phyloP scores from a whole-genome alignment of 2,888 invertebrate genomes.

The Sepioteuthis lessoniana region DNA sequence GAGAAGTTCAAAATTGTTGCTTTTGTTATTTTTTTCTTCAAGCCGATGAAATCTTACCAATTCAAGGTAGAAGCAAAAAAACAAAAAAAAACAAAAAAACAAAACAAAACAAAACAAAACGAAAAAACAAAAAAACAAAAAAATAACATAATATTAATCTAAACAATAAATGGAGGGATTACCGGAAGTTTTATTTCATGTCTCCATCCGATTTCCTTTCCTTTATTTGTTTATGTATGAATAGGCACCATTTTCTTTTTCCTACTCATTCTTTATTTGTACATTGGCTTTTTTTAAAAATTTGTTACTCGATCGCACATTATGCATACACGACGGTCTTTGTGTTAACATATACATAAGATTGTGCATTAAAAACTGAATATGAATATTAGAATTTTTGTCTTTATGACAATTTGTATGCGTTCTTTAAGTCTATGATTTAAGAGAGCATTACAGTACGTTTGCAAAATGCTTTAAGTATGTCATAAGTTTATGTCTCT shows the following conservation, averaged over 20 bases:
- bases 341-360: background rate
- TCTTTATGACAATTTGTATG: background rate
- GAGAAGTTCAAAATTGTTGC: background rate
- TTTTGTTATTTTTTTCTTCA: background rate
- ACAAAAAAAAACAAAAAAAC: background rate
- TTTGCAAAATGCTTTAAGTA: background rate
- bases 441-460: background rate
- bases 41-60: background rate
- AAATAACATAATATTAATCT: too few relatives aligned
- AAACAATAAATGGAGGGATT: background rate
- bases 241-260: background rate
- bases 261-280: background rate
- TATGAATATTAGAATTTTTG: background rate
- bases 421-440: background rate
- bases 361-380: background rate
- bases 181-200: slow-evolving; percentile 6
- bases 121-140: background rate
- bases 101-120: background rate
- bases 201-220: background rate
- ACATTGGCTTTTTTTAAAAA: background rate
- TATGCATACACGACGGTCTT: background rate
- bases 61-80: background rate
- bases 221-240: background rate
- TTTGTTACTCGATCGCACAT: background rate
- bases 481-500: too few relatives aligned